phyloP scores from a whole-genome alignment of 2,888 invertebrate species.

The Callosobruchus maculatus region DNA sequence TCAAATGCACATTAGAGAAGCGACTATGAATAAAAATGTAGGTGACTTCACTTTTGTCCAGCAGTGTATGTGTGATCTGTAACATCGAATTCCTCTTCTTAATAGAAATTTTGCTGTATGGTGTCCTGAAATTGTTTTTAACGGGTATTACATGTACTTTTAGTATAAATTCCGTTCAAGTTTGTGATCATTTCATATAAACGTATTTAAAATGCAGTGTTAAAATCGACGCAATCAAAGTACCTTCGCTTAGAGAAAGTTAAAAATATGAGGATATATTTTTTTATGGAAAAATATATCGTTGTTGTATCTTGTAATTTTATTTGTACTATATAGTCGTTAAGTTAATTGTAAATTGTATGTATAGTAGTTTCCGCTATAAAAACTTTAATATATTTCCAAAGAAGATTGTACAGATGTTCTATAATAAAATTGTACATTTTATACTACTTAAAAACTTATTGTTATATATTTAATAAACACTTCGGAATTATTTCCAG shows the following conservation, averaged over 20 bases:
- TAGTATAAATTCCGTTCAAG: slow-evolving; percentile 44
- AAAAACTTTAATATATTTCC: slow-evolving; percentile 47
- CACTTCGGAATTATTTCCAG: slow-evolving; percentile 12
- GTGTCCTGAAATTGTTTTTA: slow-evolving; percentile 23
- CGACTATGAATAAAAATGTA: no score
- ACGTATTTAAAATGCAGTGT: slow-evolving; percentile 38
- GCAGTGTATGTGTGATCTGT: slow-evolving; percentile 19
- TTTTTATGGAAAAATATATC: slow-evolving; percentile 43
- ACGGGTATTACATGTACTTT: slow-evolving; percentile 48
- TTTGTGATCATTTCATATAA: slow-evolving; percentile 43
- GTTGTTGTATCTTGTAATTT: slow-evolving; percentile 46
- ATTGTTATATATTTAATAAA: slow-evolving; percentile 49
- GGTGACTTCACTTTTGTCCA: background rate
- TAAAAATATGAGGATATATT: slow-evolving; percentile 38
- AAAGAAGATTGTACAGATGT: slow-evolving; percentile 45
- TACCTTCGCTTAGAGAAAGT: slow-evolving; percentile 42
- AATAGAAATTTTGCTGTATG: background rate
- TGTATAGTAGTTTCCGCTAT: slow-evolving; percentile 37
- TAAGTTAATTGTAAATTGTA: slow-evolving; percentile 33
- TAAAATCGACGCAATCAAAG: slow-evolving; percentile 37
- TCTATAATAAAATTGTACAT: slow-evolving; percentile 41
- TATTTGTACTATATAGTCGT: slow-evolving; percentile 39
- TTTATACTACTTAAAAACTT: slow-evolving; percentile 47
- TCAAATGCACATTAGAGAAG: no score
- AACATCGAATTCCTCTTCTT: slow-evolving; percentile 20